A percentile compares a stretch with the other conserved stretches of the same genome.
phyloP scores from a whole-genome alignment of 2,888 invertebrate genomes.

The Thereva unica region DNA sequence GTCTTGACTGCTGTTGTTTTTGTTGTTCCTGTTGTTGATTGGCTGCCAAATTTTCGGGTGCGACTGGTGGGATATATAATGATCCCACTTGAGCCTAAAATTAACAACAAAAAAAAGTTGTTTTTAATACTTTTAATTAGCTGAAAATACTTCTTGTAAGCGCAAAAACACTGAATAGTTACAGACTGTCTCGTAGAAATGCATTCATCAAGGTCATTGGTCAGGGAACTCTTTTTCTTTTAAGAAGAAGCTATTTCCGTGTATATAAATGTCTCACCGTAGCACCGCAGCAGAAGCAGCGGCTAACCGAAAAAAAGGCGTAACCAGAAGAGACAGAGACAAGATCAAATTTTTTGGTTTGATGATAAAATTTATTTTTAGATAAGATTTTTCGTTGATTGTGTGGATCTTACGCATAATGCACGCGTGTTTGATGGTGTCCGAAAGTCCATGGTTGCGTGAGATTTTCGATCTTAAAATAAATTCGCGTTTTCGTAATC shows the following conservation, averaged over 20 bases:
- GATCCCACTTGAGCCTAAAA: slow-evolving; percentile 58
- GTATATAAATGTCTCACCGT: neutral
- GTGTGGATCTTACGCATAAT: slow-evolving; percentile 8
- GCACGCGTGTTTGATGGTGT: slow-evolving; percentile 10
- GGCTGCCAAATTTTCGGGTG: slow-evolving; percentile 52
- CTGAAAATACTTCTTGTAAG: neutral
- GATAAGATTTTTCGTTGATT: neutral
- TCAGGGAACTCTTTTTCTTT: neutral
- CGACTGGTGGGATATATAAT: slow-evolving; percentile 63
- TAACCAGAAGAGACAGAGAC: neutral
- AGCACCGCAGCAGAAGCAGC: neutral
- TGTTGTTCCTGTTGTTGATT: slow-evolving; percentile 50
- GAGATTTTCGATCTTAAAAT: slow-evolving; percentile 17
- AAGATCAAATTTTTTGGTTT: slow-evolving; percentile 11
- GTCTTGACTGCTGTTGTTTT: slow-evolving; percentile 39
- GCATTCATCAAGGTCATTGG: slow-evolving; percentile 33
- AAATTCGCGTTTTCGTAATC: slow-evolving; percentile 15
- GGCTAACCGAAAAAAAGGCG: neutral
- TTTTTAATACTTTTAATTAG: neutral
- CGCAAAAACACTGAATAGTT: neutral
- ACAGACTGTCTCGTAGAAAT: neutral
- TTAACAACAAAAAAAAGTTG: slow-evolving; percentile 8
- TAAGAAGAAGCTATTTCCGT: slow-evolving; percentile 14
- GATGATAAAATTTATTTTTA: slow-evolving; percentile 21
- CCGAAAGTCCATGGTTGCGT: slow-evolving; percentile 10